Evolutionary conservation across 2,888 invertebrate species (phyloP).

Genomic region (Rhabditophanes sp.): DNA sequence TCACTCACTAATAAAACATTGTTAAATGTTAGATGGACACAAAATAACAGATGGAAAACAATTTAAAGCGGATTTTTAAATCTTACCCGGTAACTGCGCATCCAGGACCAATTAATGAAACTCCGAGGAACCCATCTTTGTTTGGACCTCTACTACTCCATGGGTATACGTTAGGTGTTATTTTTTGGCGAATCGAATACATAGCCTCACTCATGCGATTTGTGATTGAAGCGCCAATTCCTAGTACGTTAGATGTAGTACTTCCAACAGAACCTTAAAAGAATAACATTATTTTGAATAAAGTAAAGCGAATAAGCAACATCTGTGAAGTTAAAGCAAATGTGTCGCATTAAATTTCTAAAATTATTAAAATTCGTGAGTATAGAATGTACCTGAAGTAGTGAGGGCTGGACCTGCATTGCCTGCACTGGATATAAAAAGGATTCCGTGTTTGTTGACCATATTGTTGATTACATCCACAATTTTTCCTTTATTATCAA

Average conservation of each 20-base stretch:
- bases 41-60: too few relatives aligned
- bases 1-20: too few relatives aligned
- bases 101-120: conserved; percentile 78
- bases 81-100: conserved; percentile 83
- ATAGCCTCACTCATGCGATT: conserved; percentile 93
- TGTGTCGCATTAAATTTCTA: conserved; percentile 1
- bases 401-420: conserved; percentile 83
- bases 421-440: conserved; percentile 83
- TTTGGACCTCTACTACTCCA: conserved; percentile 51
- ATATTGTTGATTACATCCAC: conserved; percentile 60
- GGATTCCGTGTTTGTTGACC: conserved; percentile 73
- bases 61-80: too few relatives aligned
- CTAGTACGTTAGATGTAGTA: conserved; percentile 48
- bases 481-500: conserved; percentile 15
- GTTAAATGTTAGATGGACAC: too few relatives aligned
- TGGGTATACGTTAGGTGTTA: conserved; percentile 69
- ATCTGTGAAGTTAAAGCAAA: neutral
- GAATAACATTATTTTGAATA: conserved; percentile 4
- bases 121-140: conserved; percentile 69
- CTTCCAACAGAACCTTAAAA: neutral
- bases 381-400: conserved; percentile 68
- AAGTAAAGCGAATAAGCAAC: too few relatives aligned
- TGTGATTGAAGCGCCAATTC: conserved; percentile 87
- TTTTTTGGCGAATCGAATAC: conserved; percentile 69
- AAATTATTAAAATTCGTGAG: conserved; percentile 1